Conservation (phyloP, 2,888 invertebrate genomes). For the Zeuzera pyrina region DNA sequence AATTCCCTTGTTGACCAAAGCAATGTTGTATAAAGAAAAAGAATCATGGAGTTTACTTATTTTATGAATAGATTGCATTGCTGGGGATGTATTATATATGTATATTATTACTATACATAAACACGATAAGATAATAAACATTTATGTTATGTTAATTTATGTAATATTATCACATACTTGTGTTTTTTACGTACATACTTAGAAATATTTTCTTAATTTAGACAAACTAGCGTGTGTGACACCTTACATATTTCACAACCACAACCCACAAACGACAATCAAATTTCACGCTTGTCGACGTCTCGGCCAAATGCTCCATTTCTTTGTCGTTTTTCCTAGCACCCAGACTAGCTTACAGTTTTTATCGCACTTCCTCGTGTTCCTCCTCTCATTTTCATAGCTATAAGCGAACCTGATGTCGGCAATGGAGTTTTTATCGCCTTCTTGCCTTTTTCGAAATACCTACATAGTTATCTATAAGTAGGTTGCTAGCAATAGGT, state of each 20-base stretch:
- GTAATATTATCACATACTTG: no score
- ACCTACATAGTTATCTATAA: no score
- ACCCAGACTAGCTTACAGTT: conserved; percentile 39
- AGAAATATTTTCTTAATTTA: no score
- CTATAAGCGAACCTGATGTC: conserved; percentile 33
- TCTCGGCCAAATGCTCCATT: conserved; percentile 35
- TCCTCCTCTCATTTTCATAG: conserved; percentile 50
- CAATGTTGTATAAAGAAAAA: conserved; percentile 17
- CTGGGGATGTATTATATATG: no score
- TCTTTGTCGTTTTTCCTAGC: conserved; percentile 33
- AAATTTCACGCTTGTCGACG: conserved; percentile 47
- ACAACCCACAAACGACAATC: conserved; percentile 38
- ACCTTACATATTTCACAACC: no score
- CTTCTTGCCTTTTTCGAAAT: conserved; percentile 43
- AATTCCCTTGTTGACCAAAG: conserved; percentile 32
- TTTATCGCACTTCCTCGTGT: conserved; percentile 51
- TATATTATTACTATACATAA: no score
- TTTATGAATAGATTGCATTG: no score
- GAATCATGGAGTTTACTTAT: conserved; percentile 6
- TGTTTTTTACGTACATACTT: no score
- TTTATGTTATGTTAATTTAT: no score
- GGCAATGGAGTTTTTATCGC: conserved; percentile 61
- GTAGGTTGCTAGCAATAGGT: no score
- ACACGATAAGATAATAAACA: no score
- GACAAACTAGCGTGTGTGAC: no score